A percentile compares a stretch with the other conserved stretches of the same genome.
These are phyloP conservation scores for Dichetophora obliterata DNA, from an alignment of 2,888 invertebrate species.

Conservation along the genomic window DNA sequence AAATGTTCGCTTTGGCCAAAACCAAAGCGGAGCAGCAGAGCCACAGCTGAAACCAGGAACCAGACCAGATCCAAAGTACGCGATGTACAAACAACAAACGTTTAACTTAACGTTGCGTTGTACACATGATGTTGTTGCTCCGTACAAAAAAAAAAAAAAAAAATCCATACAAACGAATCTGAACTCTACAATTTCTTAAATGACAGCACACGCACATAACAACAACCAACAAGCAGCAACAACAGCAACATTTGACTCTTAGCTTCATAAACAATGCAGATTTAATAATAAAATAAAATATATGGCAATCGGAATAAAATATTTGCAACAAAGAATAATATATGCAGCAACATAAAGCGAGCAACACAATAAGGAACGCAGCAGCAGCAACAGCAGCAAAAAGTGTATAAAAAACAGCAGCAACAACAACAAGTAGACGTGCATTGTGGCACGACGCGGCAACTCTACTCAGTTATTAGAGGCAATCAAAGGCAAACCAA, in stretches of 20 bases:
- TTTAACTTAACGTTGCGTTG: not conserved
- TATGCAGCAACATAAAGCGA: slow-evolving; percentile 3
- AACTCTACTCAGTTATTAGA: slow-evolving; percentile 42
- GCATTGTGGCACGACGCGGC: slow-evolving; percentile 26
- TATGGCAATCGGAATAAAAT: slow-evolving; percentile 63
- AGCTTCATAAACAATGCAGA: slow-evolving; percentile 66
- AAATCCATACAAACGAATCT: not conserved
- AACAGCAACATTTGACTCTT: slow-evolving; percentile 61
- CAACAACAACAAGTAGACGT: slow-evolving; percentile 35
- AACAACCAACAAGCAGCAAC: slow-evolving; percentile 40
- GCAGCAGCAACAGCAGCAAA: not conserved
- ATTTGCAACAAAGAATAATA: slow-evolving; percentile 58
- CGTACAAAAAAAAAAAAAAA: not conserved
- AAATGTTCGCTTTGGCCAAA: slow-evolving; percentile 20
- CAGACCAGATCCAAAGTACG: not conserved
- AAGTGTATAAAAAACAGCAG: not conserved
- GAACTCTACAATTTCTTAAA: slow-evolving; percentile 16
- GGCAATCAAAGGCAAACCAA: slow-evolving; percentile 35
- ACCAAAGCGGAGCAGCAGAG: slow-evolving; percentile 5
- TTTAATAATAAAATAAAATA: slow-evolving; percentile 58
- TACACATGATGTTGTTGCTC: slow-evolving; percentile 1
- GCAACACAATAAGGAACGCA: slow-evolving; percentile 19
- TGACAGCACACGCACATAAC: slow-evolving; percentile 16
- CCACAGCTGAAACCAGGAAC: not conserved
- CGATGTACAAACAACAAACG: not conserved